Evolutionary conservation across 2,113 vertebrate genomes (phyloP), one percentile per base, ranked within the genome.

Genomic region (Carettochelys insculpta): DNA sequence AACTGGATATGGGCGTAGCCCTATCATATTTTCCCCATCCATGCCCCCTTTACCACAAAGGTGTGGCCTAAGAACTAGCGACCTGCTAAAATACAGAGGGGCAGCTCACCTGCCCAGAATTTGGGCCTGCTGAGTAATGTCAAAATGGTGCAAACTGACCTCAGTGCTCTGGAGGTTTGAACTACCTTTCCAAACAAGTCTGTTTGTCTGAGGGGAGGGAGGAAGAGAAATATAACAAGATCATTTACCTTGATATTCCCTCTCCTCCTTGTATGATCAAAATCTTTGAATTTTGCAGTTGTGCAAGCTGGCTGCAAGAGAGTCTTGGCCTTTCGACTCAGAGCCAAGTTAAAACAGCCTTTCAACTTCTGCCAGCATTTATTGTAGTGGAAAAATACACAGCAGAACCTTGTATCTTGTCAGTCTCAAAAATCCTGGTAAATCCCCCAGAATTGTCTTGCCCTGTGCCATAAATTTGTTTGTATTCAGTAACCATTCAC

Each of bases 401-500:
- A 89, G 75, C 61, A 83, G 81, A 75, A 88, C 52, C 75, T 90
- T 94, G n/a, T 82, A 80, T 96, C 89, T 93, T 93, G 90, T 96
- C 56, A 84, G 94, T 97, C 92, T 92, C 90, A 91, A 71, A 95
- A 93, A 90, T 93, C 86, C 90, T 86, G 61, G 83, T 92, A 77
- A 93, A 97, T 86, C 87, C 79, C 58, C 16, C 4, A 34, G 61
- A 87, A 95, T 96, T 96, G 95, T 90, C 92, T 91, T 81, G 92
- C 91, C 83, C 52, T 83, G 82, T 85, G 29, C 82, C 95, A 96
- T 96, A 97, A 97, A 96, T 93, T 77, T 97, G 96, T 96, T 97
- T 95, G 95, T 96, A 97, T 95, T 92, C 92, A 91, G 89, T 96
- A 93, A 95, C 79, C 92, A 88, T 94, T 92, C 94, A 89, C 95